phyloP scores from a whole-genome alignment of 2,797 vertebrate genomes.

The Betta splendens region DNA sequence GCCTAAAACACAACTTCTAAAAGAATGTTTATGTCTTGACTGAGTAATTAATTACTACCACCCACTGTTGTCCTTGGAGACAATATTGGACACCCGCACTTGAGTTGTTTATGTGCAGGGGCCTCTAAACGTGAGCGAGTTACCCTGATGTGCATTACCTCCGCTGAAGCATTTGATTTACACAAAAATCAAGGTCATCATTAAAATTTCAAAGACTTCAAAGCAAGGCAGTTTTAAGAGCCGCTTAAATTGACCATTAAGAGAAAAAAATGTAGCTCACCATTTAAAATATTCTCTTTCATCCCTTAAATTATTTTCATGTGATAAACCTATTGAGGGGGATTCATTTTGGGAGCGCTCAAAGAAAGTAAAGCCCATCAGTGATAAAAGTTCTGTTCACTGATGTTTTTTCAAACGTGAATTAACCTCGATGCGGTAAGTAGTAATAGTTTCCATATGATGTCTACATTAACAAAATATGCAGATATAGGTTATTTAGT shows the following conservation, averaged over 20 bases:
- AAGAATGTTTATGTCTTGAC: conserved; percentile 49
- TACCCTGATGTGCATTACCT: conserved; percentile 35
- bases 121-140: conserved; percentile 32
- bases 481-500: no score
- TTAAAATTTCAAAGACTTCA: conserved; percentile 73
- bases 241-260: conserved; percentile 69
- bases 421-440: neutral
- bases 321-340: conserved; percentile 41
- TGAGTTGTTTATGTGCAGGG: conserved; percentile 24
- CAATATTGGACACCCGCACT: conserved; percentile 43
- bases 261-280: conserved; percentile 31
- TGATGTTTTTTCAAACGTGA: conserved; percentile 20
- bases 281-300: conserved; percentile 67
- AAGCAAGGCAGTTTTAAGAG: conserved; percentile 54
- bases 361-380: conserved; percentile 14
- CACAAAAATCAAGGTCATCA: conserved; percentile 68
- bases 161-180: conserved; percentile 47
- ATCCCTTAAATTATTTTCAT: conserved; percentile 56
- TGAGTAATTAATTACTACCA: conserved; percentile 54
- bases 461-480: neutral
- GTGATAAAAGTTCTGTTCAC: conserved; percentile 20
- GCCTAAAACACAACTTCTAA: conserved; percentile 39
- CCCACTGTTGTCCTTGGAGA: conserved; percentile 59
- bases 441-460: neutral
- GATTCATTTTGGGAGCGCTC: conserved; percentile 18